Evolutionary conservation across 2,888 invertebrate genomes (phyloP).

Genomic region (Torymus tubicola): DNA sequence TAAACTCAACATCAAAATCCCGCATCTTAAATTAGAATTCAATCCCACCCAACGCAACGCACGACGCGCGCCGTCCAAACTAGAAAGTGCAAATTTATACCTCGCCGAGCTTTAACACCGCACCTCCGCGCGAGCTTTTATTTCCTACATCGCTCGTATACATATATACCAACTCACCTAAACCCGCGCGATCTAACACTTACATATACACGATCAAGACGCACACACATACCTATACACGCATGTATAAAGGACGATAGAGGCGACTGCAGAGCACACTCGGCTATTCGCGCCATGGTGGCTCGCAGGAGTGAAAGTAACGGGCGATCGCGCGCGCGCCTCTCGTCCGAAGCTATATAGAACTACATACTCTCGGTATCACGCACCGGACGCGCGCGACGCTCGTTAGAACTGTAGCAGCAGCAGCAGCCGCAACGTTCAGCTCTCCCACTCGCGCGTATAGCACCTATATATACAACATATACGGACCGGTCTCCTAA

Average conservation of each 20-base stretch:
- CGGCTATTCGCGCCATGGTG: conserved; percentile 21
- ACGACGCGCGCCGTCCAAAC: too few relatives aligned
- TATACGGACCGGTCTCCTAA: conserved; percentile 45
- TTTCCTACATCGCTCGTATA: too few relatives aligned
- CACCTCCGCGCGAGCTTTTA: too few relatives aligned
- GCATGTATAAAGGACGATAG: conserved; percentile 2
- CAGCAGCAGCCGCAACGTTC: conserved; percentile 47
- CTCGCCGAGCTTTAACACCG: too few relatives aligned
- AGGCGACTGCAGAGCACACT: conserved; percentile 9
- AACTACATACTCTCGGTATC: conserved; percentile 35
- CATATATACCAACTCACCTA: too few relatives aligned
- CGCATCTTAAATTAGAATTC: too few relatives aligned
- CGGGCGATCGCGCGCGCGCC: conserved; percentile 53
- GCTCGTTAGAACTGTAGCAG: conserved; percentile 63
- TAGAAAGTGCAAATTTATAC: too few relatives aligned
- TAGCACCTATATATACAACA: neutral
- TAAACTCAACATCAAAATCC: too few relatives aligned
- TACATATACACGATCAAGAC: too few relatives aligned
- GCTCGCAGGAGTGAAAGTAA: conserved; percentile 72
- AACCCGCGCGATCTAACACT: too few relatives aligned
- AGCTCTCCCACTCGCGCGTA: neutral
- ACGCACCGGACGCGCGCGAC: conserved; percentile 61
- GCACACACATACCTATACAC: neutral
- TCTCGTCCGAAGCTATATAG: neutral
- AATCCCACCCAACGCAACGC: too few relatives aligned